phyloP scores from a whole-genome alignment of 2,113 vertebrate genomes.

The Coptodon bakossiorum region DNA sequence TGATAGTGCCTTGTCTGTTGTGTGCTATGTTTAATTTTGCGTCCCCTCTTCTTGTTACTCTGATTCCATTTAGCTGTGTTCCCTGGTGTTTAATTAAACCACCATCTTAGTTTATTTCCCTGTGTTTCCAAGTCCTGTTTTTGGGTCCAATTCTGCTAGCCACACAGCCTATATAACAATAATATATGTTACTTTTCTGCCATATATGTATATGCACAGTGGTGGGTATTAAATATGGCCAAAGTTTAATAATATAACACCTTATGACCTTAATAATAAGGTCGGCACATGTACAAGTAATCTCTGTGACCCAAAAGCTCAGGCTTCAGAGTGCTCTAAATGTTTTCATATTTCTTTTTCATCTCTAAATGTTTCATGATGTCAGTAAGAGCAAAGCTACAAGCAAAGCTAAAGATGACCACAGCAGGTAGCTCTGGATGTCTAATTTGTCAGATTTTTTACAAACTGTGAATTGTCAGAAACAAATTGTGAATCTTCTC shows the following conservation, averaged over 20 bases:
- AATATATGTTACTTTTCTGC: background rate
- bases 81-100: background rate
- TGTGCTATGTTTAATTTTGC: background rate
- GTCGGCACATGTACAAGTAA: background rate
- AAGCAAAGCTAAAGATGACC: background rate
- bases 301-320: background rate
- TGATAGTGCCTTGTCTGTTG: background rate
- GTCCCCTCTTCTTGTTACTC: background rate
- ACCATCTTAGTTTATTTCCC: background rate
- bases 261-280: background rate
- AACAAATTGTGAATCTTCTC: background rate
- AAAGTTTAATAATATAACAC: background rate
- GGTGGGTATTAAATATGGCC: background rate
- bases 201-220: background rate
- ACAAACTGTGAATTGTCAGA: background rate
- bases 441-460: background rate
- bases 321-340: background rate
- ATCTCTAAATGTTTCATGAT: background rate
- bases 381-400: background rate
- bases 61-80: background rate
- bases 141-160: background rate
- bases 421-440: background rate
- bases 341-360: background rate
- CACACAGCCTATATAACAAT: background rate
- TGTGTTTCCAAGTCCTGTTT: background rate